A percentile compares a stretch with the other conserved stretches of the same genome.
These are phyloP conservation scores for Bombyx mandarina DNA, from an alignment of 1,140 invertebrate genomes.

Conservation along the genomic window DNA sequence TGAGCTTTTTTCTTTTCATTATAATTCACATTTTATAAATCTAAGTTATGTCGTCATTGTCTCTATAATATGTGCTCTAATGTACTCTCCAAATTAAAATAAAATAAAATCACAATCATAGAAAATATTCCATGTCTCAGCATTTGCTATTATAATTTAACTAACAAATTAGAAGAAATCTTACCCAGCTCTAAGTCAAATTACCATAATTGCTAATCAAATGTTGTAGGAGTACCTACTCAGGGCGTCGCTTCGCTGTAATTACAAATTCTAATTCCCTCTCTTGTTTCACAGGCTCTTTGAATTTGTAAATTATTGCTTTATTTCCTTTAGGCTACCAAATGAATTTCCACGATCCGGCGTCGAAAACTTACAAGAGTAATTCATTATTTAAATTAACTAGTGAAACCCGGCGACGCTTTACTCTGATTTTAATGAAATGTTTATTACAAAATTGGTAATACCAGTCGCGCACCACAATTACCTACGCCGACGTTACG, in stretches of 20 bases:
- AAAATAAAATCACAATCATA: background rate
- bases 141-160: constrained; percentile 60
- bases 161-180: constrained; percentile 67
- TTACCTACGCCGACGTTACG: no score
- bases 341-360: constrained; percentile 32
- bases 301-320: constrained; percentile 67
- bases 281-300: constrained; percentile 65
- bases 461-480: no score
- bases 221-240: constrained; percentile 49
- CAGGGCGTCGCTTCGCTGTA: constrained; percentile 48
- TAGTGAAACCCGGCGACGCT: no score
- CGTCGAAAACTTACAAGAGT: no score
- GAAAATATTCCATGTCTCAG: constrained; percentile 29
- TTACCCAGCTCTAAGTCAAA: constrained; percentile 67
- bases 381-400: constrained; percentile 5
- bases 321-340: constrained; percentile 34
- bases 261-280: constrained; percentile 69
- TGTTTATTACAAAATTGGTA: no score
- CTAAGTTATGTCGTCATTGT: no score
- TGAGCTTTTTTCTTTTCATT: no score
- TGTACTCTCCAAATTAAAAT: no score
- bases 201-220: constrained; percentile 71
- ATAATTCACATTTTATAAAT: no score
- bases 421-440: no score
- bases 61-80: no score